Base-by-base conservation (phyloP, 2,888 invertebrate genomes). In the Scaptomyza parva region DNA sequence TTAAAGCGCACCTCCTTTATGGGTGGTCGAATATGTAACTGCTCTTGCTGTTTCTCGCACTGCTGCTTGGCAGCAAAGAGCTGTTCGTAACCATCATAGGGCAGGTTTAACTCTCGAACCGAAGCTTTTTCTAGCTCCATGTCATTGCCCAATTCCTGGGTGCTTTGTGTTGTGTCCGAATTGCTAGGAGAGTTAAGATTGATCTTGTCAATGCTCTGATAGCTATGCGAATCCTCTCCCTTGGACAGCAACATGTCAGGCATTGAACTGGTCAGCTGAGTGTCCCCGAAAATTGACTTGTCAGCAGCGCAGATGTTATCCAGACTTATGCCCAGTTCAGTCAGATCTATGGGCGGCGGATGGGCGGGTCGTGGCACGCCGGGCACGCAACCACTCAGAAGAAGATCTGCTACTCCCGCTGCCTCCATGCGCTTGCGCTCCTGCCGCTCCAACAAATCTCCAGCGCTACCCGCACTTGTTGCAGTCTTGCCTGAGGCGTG, bases 261-360 rank as follows among this genome's bases (percentile, higher is more conserved):
- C 93, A 95, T 93, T 12, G 94, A 95, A 8, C 94, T 93, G 1
- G 92, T 91, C n/a, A 92, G 86, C 51, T 90, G 89, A 4, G 89
- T 80, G 62, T 92, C 92, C 2, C 90, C 90, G 57, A 91, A 90
- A 18, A 90, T 90, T 63, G 89, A 89, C 86, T 91, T 91, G 51
- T 92, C 92, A 65, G 86, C 91, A 0, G 92, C 91, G 61, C 93
- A 92, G 90, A 93, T 93, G 61, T 93, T 93, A 65, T 94, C 94
- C 71, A 93, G 88, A 61, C 91, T 92, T 28, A 92, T 89, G 70
- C 93, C 93, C 69, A 93, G 86, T 70, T 93, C 93, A 0, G 93
- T 93, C 30, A 94, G 88, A 82, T 93, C 93, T 14, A 94, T 91
- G n/a, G 94, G 94, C 69, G 95, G 91, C 63, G 93, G 93, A 76